phyloP scores from a whole-genome alignment of 2,113 vertebrate genomes.

The Microcebus lehilahytsara region DNA sequence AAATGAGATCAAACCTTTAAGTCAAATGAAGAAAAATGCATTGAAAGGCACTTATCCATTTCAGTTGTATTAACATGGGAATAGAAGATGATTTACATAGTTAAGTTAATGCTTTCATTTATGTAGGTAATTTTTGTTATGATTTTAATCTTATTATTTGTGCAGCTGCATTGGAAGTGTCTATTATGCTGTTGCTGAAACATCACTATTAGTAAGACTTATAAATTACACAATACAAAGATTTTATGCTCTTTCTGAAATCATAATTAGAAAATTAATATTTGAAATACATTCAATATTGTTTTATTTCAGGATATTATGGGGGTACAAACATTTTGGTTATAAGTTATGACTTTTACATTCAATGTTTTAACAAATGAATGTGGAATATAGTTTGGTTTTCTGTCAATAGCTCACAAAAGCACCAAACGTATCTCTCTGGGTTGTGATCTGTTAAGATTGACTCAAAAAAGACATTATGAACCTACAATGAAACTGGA shows the following conservation, averaged over 20 bases:
- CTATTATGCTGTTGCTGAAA: not conserved
- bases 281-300: not conserved
- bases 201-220: not conserved
- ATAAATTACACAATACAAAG: not conserved
- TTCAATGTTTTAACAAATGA: not conserved
- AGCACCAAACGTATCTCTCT: not conserved
- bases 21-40: not conserved
- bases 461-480: not conserved
- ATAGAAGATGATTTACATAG: not conserved
- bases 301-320: no score
- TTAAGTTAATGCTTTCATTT: not conserved
- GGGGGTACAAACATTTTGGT: no score
- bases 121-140: not conserved
- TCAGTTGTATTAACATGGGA: not conserved
- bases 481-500: not conserved
- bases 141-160: constrained; percentile 30
- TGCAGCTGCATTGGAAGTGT: not conserved
- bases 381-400: not conserved
- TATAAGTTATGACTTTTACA: not conserved
- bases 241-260: constrained; percentile 22
- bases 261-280: not conserved
- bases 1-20: constrained; percentile 37
- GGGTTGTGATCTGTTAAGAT: not conserved
- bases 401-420: not conserved
- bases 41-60: not conserved